Conservation (phyloP, 2,113 vertebrate genomes). For the Myxocyprinus asiaticus region DNA sequence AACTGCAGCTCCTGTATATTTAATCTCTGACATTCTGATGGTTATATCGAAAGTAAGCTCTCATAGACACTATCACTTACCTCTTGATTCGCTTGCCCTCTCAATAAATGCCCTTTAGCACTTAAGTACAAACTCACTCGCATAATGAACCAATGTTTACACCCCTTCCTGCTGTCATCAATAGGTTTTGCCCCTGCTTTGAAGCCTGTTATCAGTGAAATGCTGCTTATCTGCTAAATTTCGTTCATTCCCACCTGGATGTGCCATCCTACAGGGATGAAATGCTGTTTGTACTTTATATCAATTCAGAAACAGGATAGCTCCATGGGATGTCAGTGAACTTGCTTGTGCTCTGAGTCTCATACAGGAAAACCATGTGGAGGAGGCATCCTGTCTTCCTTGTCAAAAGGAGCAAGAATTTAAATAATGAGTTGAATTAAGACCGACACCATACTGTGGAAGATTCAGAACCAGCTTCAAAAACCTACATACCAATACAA, state of each 20-base stretch:
- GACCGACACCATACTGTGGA: slow-evolving; percentile 12
- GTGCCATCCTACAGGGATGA: too few species aligned
- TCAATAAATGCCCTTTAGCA: neutral
- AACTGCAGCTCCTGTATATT: neutral
- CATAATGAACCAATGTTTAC: neutral
- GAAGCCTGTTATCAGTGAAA: neutral
- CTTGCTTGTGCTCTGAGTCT: neutral
- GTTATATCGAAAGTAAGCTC: neutral
- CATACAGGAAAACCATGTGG: neutral
- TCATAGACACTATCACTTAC: neutral
- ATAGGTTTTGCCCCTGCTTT: too few species aligned
- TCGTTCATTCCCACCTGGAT: neutral
- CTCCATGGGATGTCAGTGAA: slow-evolving; percentile 7
- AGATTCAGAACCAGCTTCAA: slow-evolving; percentile 3
- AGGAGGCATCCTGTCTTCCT: neutral
- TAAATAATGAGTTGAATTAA: slow-evolving; percentile 40
- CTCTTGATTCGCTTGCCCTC: neutral
- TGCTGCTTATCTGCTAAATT: neutral
- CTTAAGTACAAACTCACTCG: neutral
- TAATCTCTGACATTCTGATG: slow-evolving; percentile 19
- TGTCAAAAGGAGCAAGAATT: slow-evolving; percentile 6
- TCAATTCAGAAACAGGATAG: too few species aligned
- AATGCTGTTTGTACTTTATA: too few species aligned
- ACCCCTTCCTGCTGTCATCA: neutral
- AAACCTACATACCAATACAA: too few species aligned